Evolutionary conservation across 2,797 vertebrate species (phyloP), one percentile per base, ranked within the genome.

Genomic region (Pelodytes ibericus): DNA sequence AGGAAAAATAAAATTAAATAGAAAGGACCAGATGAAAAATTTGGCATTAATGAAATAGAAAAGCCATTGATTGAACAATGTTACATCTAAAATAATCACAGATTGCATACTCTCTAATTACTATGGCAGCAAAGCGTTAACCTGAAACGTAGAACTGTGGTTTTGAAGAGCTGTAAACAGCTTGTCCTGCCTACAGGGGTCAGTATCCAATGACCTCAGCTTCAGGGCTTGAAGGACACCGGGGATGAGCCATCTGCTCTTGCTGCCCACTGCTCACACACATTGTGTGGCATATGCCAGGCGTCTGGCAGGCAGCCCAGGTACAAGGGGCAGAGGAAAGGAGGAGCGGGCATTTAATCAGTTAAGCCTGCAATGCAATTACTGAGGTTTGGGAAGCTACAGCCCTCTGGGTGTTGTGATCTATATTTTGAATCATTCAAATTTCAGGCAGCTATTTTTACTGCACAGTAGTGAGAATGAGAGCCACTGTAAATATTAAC

Each of bases 191-290:
- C 69, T 77, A 67, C 31, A 66, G 69, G 68, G 75, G 61, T 72
- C 53, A 72, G 36, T 25, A 39, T 77, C 29, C 25, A 41, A 51
- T 72, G 58, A 71, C 74, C 74, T 76, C 27, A 41, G 31, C 30
- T 70, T 66, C 69, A 51, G 24, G 61, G 61, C 56, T 33, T 72
- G 61, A 72, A 77, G 75, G 75, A 49, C 69, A 67, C 62, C 11
- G 47, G 68, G 75, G 60, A 72, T 60, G 39, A 65, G 49, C 69
- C 69, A 77, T 77, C 75, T 77, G 75, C 53, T 77, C 13, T 24
- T 49, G 49, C 68, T 41, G 39, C 53, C 69, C 62, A 60, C 69
- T 33, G 51, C 59, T 71, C 31, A 31, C 24, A 57, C 49, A 65
- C 39, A 57, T 29, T 71, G 39, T 51, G 39, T 71, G 68, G 75